Conservation (phyloP, 2,888 invertebrate genomes). For the Epistrophella euchroma region DNA sequence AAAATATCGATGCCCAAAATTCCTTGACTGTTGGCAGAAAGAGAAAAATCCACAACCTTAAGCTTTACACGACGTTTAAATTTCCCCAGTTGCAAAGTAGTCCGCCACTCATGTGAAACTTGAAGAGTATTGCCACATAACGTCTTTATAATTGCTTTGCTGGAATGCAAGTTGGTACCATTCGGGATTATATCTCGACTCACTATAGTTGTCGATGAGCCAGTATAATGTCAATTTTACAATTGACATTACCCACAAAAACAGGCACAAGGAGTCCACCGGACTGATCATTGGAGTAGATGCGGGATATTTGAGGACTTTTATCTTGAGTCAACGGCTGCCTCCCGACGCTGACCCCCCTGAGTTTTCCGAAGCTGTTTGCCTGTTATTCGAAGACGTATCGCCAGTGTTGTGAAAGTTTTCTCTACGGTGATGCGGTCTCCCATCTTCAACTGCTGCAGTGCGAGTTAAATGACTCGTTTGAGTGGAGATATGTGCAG, state of each 20-base stretch:
- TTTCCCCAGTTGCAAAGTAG: conserved; percentile 19
- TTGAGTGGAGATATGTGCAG: neutral
- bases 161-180: neutral
- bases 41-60: conserved; percentile 6
- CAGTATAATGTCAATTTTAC: neutral
- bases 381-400: neutral
- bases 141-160: conserved; percentile 11
- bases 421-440: neutral
- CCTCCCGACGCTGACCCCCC: conserved; percentile 4
- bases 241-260: conserved; percentile 6
- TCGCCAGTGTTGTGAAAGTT: neutral
- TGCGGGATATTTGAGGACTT: neutral
- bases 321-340: conserved; percentile 2
- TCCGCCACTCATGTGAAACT: conserved; percentile 21
- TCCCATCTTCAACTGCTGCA: too few relatives aligned
- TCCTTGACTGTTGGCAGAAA: conserved; percentile 9
- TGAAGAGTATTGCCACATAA: conserved; percentile 23
- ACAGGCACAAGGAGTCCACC: conserved; percentile 13
- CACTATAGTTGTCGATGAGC: too few relatives aligned
- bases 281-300: neutral
- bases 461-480: too few relatives aligned
- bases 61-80: conserved; percentile 33
- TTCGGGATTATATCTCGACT: conserved; percentile 1
- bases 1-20: conserved; percentile 28
- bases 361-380: conserved; percentile 15